Evolutionary conservation across 2,888 invertebrate species (phyloP).

Genomic region (Ametastegia equiseti): DNA sequence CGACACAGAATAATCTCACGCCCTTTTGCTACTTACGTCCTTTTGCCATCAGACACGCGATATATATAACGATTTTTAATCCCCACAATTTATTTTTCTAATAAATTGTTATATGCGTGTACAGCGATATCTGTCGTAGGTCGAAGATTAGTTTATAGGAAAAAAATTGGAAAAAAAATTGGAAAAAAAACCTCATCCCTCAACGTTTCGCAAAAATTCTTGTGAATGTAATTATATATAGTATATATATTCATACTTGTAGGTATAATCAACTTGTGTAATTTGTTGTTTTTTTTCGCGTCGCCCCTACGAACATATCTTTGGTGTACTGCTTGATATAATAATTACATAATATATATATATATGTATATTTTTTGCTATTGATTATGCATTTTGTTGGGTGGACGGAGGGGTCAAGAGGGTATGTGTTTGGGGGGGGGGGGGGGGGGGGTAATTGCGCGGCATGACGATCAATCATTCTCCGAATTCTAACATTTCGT

Average conservation of each 20-base stretch:
- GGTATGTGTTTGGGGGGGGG: background rate
- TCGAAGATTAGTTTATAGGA: conserved; percentile 50
- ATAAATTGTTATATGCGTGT: conserved; percentile 55
- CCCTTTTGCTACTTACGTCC: too few species aligned
- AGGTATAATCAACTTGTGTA: background rate
- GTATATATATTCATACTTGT: background rate
- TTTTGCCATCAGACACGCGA: too few species aligned
- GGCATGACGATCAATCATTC: conserved; percentile 55
- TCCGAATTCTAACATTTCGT: conserved; percentile 6
- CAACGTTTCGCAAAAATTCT: conserved; percentile 17
- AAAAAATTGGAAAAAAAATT: conserved; percentile 54
- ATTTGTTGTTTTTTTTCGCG: background rate
- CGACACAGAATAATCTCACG: too few species aligned
- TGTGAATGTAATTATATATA: background rate
- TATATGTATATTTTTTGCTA: conserved; percentile 66
- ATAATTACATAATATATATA: too few species aligned
- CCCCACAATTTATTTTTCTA: conserved; percentile 10
- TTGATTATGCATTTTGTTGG: conserved; percentile 74
- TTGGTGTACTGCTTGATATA: conserved; percentile 76
- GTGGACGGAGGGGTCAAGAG: conserved; percentile 71
- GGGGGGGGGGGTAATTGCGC: conserved; percentile 60
- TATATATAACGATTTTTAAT: too few species aligned
- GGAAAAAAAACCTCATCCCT: conserved; percentile 31
- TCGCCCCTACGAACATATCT: conserved; percentile 67
- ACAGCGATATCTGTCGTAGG: conserved; percentile 63